These are phyloP conservation scores for Aphelenchoides besseyi DNA, from an alignment of 1,140 invertebrate species.

Conservation along the genomic window DNA sequence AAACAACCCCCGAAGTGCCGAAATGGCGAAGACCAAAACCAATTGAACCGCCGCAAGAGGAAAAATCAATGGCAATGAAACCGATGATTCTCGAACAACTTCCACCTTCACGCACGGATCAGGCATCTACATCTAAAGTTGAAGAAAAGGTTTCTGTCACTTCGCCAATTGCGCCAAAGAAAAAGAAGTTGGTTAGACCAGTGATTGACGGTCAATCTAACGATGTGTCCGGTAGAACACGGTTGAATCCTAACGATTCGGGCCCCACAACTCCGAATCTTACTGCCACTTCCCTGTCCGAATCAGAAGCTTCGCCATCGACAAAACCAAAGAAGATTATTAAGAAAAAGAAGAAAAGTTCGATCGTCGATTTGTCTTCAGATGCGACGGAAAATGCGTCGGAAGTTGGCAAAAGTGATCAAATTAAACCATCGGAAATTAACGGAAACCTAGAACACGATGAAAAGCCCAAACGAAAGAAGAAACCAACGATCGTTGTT, in stretches of 20 bases:
- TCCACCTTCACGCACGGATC: not conserved
- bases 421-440: not conserved
- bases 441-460: not conserved
- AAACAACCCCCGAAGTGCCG: not conserved
- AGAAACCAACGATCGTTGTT: not conserved
- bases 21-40: not conserved
- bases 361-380: not conserved
- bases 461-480: not conserved
- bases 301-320: slow-evolving; percentile 4
- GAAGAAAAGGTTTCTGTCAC: not conserved
- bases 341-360: slow-evolving; percentile 3
- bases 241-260: not conserved
- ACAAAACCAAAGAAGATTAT: not conserved
- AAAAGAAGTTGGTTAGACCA: no score
- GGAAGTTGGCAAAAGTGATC: not conserved
- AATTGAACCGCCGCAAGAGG: not conserved
- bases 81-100: slow-evolving; percentile 17
- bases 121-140: not conserved
- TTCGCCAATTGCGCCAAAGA: no score
- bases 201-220: no score
- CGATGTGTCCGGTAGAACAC: not conserved
- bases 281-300: not conserved
- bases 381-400: not conserved
- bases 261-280: slow-evolving; percentile 14
- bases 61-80: slow-evolving; percentile 2